Evolutionary conservation across 2,797 vertebrate genomes (phyloP), one percentile per base, ranked within the genome.

Genomic region (Xenentodon cancila): DNA sequence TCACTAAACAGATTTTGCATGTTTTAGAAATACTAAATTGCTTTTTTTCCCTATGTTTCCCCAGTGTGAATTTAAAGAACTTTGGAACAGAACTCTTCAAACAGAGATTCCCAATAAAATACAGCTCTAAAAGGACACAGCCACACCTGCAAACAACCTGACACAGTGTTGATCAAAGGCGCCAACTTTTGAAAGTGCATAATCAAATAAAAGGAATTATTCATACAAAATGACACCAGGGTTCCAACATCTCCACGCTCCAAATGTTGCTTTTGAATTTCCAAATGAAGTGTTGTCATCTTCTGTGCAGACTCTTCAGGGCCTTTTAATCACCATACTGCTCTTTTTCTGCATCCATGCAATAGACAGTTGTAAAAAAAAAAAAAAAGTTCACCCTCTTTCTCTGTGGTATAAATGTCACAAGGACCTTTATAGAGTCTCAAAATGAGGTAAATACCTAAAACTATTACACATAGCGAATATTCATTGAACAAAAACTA

Each of bases 151-250:
- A 77, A 80, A 62, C 78, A 75, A 8, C 70, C 62, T 84, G 85
- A 87, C 85, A 82, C 45, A 9, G 40, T 32, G 62, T 37, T 85
- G 87, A 89, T 90, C 87, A 89, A 89, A 91, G 84, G 81, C 66
- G 48, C 42, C 51, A 68, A 79, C 72, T 84, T 87, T 80, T 88
- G 79, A 88, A 89, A 82, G 85, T 59, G 82, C 80, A 77, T 83
- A 77, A 85, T 84, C 81, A 87, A 88, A 87, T 91, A 90, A 86
- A 91, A 86, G 66, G 88, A 91, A 91, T 91, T 89, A 91, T 91
- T 91, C 77, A 91, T 90, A 79, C 72, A 82, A 77, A 84, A 79
- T 88, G 86, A 82, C 85, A 85, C 73, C 37, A 62, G 16, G 42
- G 74, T 73, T 67, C 63, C 55, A 19, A 71, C 82, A 67, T 70